A percentile compares a stretch with the other conserved stretches of the same genome.
Evolutionary conservation across 1,140 invertebrate genomes (phyloP).

Genomic region (Saxidomus purpurata): DNA sequence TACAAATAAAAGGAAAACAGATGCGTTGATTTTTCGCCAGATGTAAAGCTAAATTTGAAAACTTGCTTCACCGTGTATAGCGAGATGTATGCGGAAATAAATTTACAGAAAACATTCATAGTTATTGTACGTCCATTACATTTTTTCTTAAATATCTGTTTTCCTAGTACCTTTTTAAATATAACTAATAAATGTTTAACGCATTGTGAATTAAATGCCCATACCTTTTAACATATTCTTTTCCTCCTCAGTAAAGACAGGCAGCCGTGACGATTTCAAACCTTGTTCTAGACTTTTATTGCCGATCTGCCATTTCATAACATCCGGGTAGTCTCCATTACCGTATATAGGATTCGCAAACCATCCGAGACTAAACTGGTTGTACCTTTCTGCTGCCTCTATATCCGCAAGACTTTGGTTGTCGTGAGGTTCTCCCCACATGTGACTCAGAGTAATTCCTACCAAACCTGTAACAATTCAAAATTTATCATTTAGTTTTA

Average conservation of each 20-base stretch:
- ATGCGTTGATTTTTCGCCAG: no score
- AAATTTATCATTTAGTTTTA: not conserved
- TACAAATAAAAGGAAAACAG: no score
- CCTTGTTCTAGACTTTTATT: conserved; percentile 77
- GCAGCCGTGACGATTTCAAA: conserved; percentile 73
- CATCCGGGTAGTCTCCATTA: conserved; percentile 85
- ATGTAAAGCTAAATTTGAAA: no score
- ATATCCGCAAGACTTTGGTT: conserved; percentile 69
- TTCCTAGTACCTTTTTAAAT: no score
- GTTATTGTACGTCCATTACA: no score
- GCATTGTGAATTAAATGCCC: not conserved
- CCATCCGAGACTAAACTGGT: conserved; percentile 84
- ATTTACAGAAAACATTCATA: no score
- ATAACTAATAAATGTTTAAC: no score
- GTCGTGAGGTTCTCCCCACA: conserved; percentile 70
- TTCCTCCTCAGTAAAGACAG: conserved; percentile 72
- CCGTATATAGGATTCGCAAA: conserved; percentile 84
- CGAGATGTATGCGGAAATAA: no score
- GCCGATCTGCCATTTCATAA: conserved; percentile 79
- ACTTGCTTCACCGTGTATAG: no score
- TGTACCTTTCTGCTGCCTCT: conserved; percentile 75
- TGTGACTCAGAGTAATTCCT: conserved; percentile 76
- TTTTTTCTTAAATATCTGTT: no score
- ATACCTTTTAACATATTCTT: conserved; percentile 73
- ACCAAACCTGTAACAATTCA: conserved; percentile 70